phyloP scores from a whole-genome alignment of 2,888 invertebrate genomes.

The Brenthis daphne region DNA sequence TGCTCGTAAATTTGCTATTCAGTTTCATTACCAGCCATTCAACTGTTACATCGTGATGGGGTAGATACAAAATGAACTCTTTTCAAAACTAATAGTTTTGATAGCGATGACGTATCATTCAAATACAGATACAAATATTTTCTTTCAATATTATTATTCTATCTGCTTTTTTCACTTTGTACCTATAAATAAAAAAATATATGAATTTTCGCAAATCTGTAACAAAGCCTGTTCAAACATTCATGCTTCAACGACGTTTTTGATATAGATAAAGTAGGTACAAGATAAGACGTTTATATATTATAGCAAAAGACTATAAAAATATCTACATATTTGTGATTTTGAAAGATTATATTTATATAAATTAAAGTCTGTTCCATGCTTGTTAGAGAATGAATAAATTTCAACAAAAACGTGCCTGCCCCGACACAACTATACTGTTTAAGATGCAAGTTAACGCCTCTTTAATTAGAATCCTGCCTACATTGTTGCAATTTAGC shows the following conservation, averaged over 20 bases:
- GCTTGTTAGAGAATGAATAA: conserved; percentile 34
- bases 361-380: conserved; percentile 15
- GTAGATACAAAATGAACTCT: conserved; percentile 35
- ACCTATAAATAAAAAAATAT: too few species aligned
- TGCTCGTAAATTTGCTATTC: conserved; percentile 28
- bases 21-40: conserved; percentile 38
- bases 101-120: neutral
- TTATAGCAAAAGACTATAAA: too few species aligned
- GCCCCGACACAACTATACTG: conserved; percentile 38
- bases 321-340: too few species aligned
- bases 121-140: too few species aligned
- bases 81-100: conserved; percentile 30
- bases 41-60: conserved; percentile 35
- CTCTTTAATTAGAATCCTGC: conserved; percentile 77
- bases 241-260: too few species aligned
- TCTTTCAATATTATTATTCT: too few species aligned
- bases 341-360: conserved; percentile 3
- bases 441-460: conserved; percentile 72
- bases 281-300: too few species aligned
- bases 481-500: conserved; percentile 77
- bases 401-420: conserved; percentile 31
- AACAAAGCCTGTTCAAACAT: too few species aligned
- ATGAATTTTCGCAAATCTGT: too few species aligned
- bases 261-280: too few species aligned
- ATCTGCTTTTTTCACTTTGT: too few species aligned